Conservation (phyloP, 2,113 vertebrate species). For the Corythornis madagascariensis region DNA sequence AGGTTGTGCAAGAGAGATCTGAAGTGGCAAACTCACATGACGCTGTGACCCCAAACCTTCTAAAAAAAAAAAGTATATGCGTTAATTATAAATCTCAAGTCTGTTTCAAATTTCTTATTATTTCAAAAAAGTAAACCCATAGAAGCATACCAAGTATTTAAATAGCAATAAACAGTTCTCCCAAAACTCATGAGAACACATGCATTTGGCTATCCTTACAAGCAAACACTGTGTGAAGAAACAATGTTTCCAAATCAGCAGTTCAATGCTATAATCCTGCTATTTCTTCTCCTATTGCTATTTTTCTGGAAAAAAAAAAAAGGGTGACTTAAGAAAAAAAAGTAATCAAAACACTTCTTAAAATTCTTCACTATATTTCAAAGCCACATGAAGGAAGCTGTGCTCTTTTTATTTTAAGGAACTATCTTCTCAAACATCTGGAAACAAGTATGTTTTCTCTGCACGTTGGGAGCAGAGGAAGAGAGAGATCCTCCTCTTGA, state of each 20-base stretch:
- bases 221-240: background rate
- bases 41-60: background rate
- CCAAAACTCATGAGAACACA: background rate
- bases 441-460: background rate
- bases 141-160: background rate
- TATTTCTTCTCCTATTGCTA: background rate
- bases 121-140: background rate
- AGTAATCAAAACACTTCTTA: background rate
- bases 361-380: background rate
- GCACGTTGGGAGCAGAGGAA: background rate
- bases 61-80: background rate
- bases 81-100: background rate
- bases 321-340: background rate
- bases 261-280: background rate
- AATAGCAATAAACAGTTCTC: background rate
- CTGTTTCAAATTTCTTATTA: background rate
- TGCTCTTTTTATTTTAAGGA: background rate
- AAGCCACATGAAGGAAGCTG: background rate
- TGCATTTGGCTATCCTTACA: background rate
- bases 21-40: background rate
- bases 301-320: conserved; percentile 6
- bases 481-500: background rate
- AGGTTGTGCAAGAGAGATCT: background rate
- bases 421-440: background rate
- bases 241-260: background rate